Percentiles rank a stretch among this genome's conserved stretches.
Conservation (phyloP, 2,888 invertebrate genomes). For the Proisotoma minuta region DNA sequence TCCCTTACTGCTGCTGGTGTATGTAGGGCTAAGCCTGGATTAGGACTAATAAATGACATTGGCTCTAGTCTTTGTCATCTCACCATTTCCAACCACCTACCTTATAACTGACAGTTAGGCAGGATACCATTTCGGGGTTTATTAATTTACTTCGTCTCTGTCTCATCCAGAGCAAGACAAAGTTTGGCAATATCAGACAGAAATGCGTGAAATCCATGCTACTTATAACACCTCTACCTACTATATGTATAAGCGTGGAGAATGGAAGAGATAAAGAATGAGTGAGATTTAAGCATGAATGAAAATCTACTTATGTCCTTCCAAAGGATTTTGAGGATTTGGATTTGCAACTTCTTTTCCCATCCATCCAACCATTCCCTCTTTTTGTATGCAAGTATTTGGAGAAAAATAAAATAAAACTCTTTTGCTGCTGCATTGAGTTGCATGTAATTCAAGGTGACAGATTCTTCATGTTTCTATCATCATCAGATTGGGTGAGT, state of each 20-base stretch:
- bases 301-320: background rate
- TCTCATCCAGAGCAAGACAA: too few relatives aligned
- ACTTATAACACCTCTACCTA: background rate
- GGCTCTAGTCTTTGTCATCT: conserved; percentile 15
- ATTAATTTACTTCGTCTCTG: conserved; percentile 11
- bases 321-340: too few relatives aligned
- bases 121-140: background rate
- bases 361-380: background rate
- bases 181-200: background rate
- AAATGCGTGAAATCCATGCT: background rate
- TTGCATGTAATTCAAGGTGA: background rate
- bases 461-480: background rate
- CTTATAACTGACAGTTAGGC: background rate
- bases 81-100: conserved; percentile 1
- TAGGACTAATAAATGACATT: conserved; percentile 24
- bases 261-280: background rate
- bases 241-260: background rate
- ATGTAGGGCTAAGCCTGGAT: conserved; percentile 11
- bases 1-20: conserved; percentile 6
- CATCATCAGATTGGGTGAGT: too few relatives aligned
- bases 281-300: conserved; percentile 6
- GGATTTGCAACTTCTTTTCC: too few relatives aligned
- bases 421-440: background rate
- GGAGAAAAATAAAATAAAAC: too few relatives aligned
- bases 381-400: background rate